Percentiles rank a stretch among this genome's conserved stretches.
Evolutionary conservation across 2,888 invertebrate genomes (phyloP).

Genomic region (Limnephilus lunatus): DNA sequence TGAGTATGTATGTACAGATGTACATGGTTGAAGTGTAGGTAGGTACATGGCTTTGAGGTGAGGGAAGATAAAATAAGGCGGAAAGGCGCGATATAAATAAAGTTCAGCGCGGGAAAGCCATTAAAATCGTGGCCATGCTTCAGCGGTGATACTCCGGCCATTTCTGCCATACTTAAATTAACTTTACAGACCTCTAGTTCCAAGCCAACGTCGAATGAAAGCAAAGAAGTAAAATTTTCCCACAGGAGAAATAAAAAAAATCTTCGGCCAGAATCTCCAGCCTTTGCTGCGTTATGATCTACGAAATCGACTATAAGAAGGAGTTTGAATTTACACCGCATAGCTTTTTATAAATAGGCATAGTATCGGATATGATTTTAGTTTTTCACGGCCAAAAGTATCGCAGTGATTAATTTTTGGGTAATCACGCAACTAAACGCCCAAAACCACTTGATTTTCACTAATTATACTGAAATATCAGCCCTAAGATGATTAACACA

Average conservation of each 20-base stretch:
- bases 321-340: neutral
- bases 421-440: no score
- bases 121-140: neutral
- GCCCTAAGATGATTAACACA: no score
- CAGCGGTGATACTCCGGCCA: neutral
- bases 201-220: neutral
- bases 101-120: neutral
- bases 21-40: neutral
- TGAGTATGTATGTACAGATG: neutral
- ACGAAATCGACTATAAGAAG: neutral
- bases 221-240: neutral
- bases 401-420: no score
- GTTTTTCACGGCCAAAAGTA: no score
- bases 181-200: neutral
- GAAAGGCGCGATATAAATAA: constrained; percentile 12
- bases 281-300: neutral
- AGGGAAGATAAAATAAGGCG: constrained; percentile 50
- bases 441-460: no score
- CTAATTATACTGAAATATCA: no score
- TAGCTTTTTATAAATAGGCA: neutral
- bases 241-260: neutral
- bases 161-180: constrained; percentile 9
- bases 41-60: constrained; percentile 54
- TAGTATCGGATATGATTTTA: no score
- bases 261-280: neutral